Percentiles rank a stretch among this genome's conserved stretches.
These are phyloP conservation scores for Zaprionus ghesquierei DNA, from an alignment of 1,140 invertebrate species.

Conservation along the genomic window DNA sequence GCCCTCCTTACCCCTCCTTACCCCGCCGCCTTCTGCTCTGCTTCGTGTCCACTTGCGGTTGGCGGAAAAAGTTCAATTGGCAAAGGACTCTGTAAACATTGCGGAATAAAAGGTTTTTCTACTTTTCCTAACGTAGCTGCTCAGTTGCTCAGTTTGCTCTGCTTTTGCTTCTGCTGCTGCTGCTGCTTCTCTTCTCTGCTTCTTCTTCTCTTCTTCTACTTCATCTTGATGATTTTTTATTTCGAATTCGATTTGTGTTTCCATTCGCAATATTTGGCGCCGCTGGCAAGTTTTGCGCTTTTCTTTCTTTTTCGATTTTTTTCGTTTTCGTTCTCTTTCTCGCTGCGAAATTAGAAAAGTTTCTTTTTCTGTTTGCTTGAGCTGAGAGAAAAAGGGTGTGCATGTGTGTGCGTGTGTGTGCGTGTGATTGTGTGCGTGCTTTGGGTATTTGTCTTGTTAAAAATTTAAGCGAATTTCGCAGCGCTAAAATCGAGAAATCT, in stretches of 20 bases:
- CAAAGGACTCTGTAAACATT: slow-evolving; percentile 79
- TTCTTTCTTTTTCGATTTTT: neutral
- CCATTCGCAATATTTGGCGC: slow-evolving; percentile 50
- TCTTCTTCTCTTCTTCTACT: slow-evolving; percentile 19
- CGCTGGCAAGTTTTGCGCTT: slow-evolving; percentile 48
- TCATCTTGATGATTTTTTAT: slow-evolving; percentile 23
- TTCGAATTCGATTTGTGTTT: slow-evolving; percentile 40
- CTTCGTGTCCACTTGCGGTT: slow-evolving; percentile 32
- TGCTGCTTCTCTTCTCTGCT: slow-evolving; percentile 37
- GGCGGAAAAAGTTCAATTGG: slow-evolving; percentile 75
- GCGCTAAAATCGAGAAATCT: slow-evolving; percentile 36
- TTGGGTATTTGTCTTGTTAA: slow-evolving; percentile 79
- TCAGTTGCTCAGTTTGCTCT: neutral
- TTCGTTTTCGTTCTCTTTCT: neutral
- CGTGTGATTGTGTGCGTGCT: slow-evolving; percentile 47
- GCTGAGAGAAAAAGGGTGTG: neutral
- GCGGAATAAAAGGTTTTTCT: slow-evolving; percentile 82
- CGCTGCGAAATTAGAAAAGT: slow-evolving; percentile 76
- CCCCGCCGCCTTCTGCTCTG: neutral
- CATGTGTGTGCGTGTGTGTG: neutral
- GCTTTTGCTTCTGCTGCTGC: slow-evolving; percentile 11
- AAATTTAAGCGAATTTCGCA: slow-evolving; percentile 77
- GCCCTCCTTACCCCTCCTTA: neutral
- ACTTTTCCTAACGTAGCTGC: slow-evolving; percentile 62
- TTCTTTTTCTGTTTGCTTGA: slow-evolving; percentile 48